phyloP scores from a whole-genome alignment of 2,113 vertebrate species.

The Corydoras sp. region DNA sequence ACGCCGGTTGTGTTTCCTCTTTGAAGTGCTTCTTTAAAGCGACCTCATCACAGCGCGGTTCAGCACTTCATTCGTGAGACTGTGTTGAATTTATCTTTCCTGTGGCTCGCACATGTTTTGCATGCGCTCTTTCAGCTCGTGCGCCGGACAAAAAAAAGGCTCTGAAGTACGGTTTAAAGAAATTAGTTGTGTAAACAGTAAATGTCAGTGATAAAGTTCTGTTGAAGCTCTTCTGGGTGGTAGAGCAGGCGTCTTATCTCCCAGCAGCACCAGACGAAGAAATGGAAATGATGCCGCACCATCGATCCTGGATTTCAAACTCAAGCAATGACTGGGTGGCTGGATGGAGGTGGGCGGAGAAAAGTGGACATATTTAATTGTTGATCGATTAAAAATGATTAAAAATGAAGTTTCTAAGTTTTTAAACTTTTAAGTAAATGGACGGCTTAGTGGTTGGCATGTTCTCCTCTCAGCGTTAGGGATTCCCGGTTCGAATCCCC shows the following conservation, averaged over 20 bases:
- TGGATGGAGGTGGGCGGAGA: too few species aligned
- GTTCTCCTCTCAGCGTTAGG: too few species aligned
- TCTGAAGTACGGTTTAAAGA: slow-evolving; percentile 73
- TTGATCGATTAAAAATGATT: too few species aligned
- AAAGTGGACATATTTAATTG: too few species aligned
- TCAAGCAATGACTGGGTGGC: too few species aligned
- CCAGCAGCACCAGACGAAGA: slow-evolving; percentile 66
- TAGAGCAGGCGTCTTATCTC: slow-evolving; percentile 70
- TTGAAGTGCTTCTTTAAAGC: slow-evolving; percentile 13
- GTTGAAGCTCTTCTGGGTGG: slow-evolving; percentile 69
- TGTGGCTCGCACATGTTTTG: slow-evolving; percentile 66
- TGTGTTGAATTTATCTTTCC: slow-evolving; percentile 49
- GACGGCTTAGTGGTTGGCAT: too few species aligned
- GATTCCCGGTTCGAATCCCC: too few species aligned
- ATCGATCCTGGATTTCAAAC: too few species aligned
- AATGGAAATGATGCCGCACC: slow-evolving; percentile 66
- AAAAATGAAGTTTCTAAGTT: too few species aligned
- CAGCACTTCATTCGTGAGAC: slow-evolving; percentile 14
- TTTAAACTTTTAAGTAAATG: too few species aligned
- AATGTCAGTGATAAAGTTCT: slow-evolving; percentile 76
- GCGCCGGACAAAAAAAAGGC: slow-evolving; percentile 70
- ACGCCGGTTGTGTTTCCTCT: slow-evolving; percentile 35
- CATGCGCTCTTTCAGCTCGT: slow-evolving; percentile 61
- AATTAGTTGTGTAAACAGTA: slow-evolving; percentile 75
- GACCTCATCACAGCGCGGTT: not conserved